Evolutionary conservation across 2,888 invertebrate species (phyloP), one percentile per base, ranked within the genome.

Genomic region (Tetragnatha montana): DNA sequence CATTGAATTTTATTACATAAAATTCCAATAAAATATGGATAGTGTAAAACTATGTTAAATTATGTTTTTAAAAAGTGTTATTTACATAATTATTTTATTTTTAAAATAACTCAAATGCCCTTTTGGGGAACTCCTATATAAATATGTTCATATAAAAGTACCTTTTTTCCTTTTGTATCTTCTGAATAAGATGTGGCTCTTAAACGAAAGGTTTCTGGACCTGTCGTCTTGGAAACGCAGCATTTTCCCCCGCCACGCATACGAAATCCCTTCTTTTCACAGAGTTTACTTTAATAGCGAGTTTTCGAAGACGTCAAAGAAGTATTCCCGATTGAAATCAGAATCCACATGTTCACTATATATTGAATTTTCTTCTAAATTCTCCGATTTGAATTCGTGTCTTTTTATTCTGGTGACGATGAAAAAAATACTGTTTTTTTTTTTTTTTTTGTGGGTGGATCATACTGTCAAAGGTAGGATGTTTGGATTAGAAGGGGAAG

Each of bases 291-390:
- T 21, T 49, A 82, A 82, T 74, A 60, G 73, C 10, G 22, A 22
- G 71, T 22, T 51, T 71, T 73, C 17, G 74, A 82, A 82, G 82
- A 74, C 22, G 82, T 82, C 82, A 82, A 60, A 71, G 70, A 70
- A 82, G 17, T 73, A 82, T 82, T 73, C 22, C 74, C 51, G 22
- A 19, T 19, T 19, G 19, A 19, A 69, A 81, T 81, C 70, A 7
- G 17, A 60, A 51, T 82, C 74, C 22, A 60, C 74, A 82, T 60
- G 22, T 74, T 74, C 22, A 17, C 22, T 50, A 22, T 82, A 74
- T 82, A 71, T 82, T 82, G 22, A 51, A 82, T 74, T 78, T 78
- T 78, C 21, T 21, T 22, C 60, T 78, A 19, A 68, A 78, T 22
- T 78, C 14, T 60, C 22, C 21, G 22, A 68, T 78, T 78, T 22